Evolutionary conservation across 2,113 vertebrate genomes (phyloP), one percentile per base, ranked within the genome.

Genomic region (Hydrochoerus hydrochaeris): DNA sequence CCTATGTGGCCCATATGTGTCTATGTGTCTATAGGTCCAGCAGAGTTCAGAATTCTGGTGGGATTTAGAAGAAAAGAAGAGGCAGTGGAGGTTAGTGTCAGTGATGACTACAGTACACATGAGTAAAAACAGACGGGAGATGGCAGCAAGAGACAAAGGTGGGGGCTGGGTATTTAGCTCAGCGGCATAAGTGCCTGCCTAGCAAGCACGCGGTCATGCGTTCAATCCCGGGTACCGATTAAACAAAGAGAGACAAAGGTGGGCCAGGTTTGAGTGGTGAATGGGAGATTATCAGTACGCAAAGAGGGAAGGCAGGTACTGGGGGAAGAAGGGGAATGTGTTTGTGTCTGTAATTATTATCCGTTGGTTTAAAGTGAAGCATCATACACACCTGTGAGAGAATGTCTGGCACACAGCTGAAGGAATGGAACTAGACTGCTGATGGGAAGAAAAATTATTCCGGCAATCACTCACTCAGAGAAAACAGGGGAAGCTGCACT

Each of bases 1-100:
- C 63, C 38, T 2, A 19, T 0, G 38, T 0, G n/a, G 38, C 49
- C 63, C 60, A 30, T 28, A n/a, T n/a, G n/a, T n/a, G n/a, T n/a
- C n/a, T n/a, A n/a, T n/a, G n/a, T n/a, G n/a, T n/a, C n/a, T n/a
- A n/a, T n/a, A n/a, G 2, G 32, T 14, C 20, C 54, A 41, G 9
- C 3, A 69, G 49, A 75, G 38, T 65, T 38, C 17, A 0, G 67
- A 5, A n/a, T 54, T 13, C 49, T 12, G 38, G 60, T 2, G 17
- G 30, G 81, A 78, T 69, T 80, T 20, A 44, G 49, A 22, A 75
- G 35, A 35, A 82, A 75, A 24, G 28, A 90, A 75, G 75, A 46
- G 52, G 38, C 28, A 30, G 8, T 52, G 54, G 17, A 19, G 16
- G 14, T 16, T 30, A 30, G 38, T 30, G 41, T 54, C 3, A 2